These are phyloP conservation scores for Carassius auratus DNA, from an alignment of 2,113 vertebrate species.

Conservation along the genomic window DNA sequence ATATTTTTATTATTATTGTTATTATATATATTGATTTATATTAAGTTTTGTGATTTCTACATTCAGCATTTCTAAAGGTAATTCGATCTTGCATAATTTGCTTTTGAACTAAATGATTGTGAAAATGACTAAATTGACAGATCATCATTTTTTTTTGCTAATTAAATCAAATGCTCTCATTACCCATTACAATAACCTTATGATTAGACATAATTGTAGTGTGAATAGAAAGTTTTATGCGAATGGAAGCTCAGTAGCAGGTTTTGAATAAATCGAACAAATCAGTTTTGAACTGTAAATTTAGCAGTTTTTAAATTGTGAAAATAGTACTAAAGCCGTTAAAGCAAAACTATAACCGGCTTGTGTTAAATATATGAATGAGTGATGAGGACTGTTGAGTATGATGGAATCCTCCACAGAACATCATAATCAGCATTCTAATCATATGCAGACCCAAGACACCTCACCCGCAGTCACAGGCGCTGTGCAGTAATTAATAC, in stretches of 20 bases:
- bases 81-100: not conserved
- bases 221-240: not conserved
- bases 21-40: too few relatives aligned
- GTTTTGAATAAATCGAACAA: not conserved
- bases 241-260: not conserved
- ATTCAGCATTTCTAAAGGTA: not conserved
- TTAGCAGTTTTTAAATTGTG: not conserved
- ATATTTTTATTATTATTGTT: too few relatives aligned
- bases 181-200: not conserved
- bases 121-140: not conserved
- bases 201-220: not conserved
- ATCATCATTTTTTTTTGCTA: not conserved
- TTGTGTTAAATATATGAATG: conserved; percentile 2
- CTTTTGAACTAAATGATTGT: not conserved
- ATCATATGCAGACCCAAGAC: conserved; percentile 61
- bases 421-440: conserved; percentile 66
- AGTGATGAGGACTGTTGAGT: not conserved
- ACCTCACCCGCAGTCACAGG: conserved; percentile 61
- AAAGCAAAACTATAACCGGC: not conserved
- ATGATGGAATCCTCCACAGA: conserved; percentile 49
- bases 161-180: conserved; percentile 1
- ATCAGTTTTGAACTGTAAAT: not conserved
- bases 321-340: not conserved
- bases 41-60: not conserved
- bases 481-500: conserved; percentile 72